Evolutionary conservation across 2,888 invertebrate species (phyloP), one percentile per base, ranked within the genome.

Genomic region (Physocephala rufipes): DNA sequence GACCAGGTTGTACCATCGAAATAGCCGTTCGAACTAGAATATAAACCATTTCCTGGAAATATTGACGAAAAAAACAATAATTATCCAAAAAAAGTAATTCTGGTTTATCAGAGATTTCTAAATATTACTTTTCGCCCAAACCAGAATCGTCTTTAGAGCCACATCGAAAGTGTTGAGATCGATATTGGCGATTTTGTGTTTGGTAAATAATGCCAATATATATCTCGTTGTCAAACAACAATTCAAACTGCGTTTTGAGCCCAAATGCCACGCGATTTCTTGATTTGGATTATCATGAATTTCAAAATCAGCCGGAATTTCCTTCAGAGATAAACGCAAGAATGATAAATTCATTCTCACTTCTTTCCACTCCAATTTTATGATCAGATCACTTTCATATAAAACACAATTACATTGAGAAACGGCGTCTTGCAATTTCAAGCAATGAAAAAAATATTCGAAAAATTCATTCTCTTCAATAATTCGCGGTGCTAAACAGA

Each of bases 1-100:
- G 98, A 97, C 98, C 98, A 98, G 0, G 96, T 96, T 9, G 98
- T 96, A 72, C 98, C 98, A 69, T 96, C 97, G 45, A 98, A 89
- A 87, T 96, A 98, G 63, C 98, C 99, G 77, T 98, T 88, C 0
- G 93, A 94, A 88, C 98, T 98, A 71, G 97, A 97, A 87, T 98
- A 98, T 78, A 98, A 95, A 74, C 76, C 73, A 76, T 73, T 76
- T 74, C 75, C 74, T 63, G 76, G 71, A 75, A 74, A 68, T 73
- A 72, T 71, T 74, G 72, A 15, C n/a, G 7, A 63, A 68, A 49
- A 2, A 36, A 65, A 30, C 24, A 49, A 49, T 4, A 49, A 49
- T 2, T 49, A 4, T 49, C 19, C 16, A 51, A 3, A 4, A 51
- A 51, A 19, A 51, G 16, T 16, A 63, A 30, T 13, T 3, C 16